phyloP scores from a whole-genome alignment of 92 coral and sea anemone species.

The Hydrozoanthus gracilis region DNA sequence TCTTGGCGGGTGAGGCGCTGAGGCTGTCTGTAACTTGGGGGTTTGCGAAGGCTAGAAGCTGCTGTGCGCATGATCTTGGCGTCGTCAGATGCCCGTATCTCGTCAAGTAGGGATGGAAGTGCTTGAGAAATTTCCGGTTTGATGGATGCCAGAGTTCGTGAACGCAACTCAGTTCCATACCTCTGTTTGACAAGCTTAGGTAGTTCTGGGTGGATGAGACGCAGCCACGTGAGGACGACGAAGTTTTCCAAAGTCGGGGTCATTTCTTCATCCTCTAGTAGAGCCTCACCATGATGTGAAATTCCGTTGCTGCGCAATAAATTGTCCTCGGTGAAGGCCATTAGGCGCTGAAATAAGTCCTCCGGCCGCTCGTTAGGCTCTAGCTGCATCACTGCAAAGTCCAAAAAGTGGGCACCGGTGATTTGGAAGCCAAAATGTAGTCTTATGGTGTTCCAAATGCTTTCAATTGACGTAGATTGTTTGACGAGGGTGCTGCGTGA shows the following conservation, averaged over 20 bases:
- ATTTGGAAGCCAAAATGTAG: slow-evolving; percentile 75
- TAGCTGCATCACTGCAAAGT: slow-evolving; percentile 53
- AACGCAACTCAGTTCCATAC: slow-evolving; percentile 44
- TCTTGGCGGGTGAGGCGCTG: not conserved
- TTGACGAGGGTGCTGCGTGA: slow-evolving; percentile 54
- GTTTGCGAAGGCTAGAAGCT: not conserved
- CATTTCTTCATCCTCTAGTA: slow-evolving; percentile 68
- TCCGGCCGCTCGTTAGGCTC: slow-evolving; percentile 81
- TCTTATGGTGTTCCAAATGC: slow-evolving; percentile 69
- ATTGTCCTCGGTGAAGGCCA: slow-evolving; percentile 29
- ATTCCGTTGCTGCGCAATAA: slow-evolving; percentile 61
- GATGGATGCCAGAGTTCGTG: slow-evolving; percentile 45
- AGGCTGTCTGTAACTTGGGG: not conserved
- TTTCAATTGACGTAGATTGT: slow-evolving; percentile 67
- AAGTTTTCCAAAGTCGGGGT: slow-evolving; percentile 71
- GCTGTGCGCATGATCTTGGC: slow-evolving; percentile 42
- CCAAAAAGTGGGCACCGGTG: slow-evolving; percentile 57
- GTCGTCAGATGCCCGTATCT: slow-evolving; percentile 37
- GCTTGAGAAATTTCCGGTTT: slow-evolving; percentile 54
- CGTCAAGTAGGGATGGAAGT: slow-evolving; percentile 41
- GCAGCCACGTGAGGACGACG: slow-evolving; percentile 46
- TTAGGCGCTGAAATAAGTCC: slow-evolving; percentile 67
- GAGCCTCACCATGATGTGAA: slow-evolving; percentile 66
- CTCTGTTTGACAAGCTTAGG: slow-evolving; percentile 55
- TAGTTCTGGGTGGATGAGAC: slow-evolving; percentile 48